A percentile compares a stretch with the other conserved stretches of the same genome.
Evolutionary conservation across 1,140 invertebrate genomes (phyloP).

Genomic region (Aphidius ervi): DNA sequence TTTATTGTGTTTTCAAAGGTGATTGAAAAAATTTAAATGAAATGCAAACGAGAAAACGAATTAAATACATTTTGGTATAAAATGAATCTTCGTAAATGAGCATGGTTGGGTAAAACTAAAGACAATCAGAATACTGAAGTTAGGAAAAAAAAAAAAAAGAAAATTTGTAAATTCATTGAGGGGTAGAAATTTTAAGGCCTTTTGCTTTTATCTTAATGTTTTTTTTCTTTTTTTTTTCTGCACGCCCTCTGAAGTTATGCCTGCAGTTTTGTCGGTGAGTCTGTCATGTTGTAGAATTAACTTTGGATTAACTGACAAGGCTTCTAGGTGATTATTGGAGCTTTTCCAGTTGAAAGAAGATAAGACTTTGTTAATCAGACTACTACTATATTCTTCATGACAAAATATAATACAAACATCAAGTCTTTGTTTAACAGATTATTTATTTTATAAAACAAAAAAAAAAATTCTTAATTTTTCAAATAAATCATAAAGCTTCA

Average conservation of each 20-base stretch:
- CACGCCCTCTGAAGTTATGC: too few species aligned
- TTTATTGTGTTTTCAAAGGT: conserved; percentile 21
- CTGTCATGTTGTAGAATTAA: conserved; percentile 44
- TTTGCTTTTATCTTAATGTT: too few species aligned
- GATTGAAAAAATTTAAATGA: conserved; percentile 37
- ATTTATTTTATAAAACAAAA: too few species aligned
- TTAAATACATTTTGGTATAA: conserved; percentile 32
- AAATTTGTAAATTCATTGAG: too few species aligned
- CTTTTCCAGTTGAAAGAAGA: conserved; percentile 44
- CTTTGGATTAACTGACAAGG: conserved; percentile 43
- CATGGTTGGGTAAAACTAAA: conserved; percentile 4
- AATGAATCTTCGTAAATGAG: conserved; percentile 17
- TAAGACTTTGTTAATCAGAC: conserved; percentile 44
- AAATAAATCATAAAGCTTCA: too few species aligned
- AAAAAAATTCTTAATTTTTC: too few species aligned
- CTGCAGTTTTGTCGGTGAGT: conserved; percentile 19
- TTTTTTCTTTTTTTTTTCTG: too few species aligned
- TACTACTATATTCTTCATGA: conserved; percentile 14
- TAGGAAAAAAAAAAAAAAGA: conserved; percentile 1
- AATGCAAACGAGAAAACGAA: conserved; percentile 36
- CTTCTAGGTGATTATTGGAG: conserved; percentile 47
- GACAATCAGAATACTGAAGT: conserved; percentile 11
- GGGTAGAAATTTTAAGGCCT: too few species aligned
- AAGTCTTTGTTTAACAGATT: too few species aligned
- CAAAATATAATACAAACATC: too few species aligned